These are phyloP conservation scores for Hipparchia semele DNA, from an alignment of 2,888 invertebrate genomes.

Conservation along the genomic window DNA sequence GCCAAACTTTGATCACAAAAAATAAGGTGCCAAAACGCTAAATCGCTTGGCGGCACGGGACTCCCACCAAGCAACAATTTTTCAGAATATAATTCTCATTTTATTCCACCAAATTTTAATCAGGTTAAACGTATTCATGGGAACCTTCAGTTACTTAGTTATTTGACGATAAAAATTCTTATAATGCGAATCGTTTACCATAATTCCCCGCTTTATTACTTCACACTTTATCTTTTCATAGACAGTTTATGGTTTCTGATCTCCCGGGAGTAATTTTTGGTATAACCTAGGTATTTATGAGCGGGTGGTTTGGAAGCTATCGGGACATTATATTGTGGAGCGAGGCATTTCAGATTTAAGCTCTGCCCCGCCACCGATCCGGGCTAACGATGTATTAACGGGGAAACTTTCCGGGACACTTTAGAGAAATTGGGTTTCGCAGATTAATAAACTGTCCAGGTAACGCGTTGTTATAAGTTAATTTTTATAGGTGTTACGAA, in stretches of 20 bases:
- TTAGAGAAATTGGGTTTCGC: constrained; percentile 19
- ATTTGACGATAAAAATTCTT: constrained; percentile 32
- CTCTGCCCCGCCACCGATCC: constrained; percentile 47
- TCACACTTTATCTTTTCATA: constrained; percentile 55
- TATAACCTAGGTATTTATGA: constrained; percentile 40
- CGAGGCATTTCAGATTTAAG: constrained; percentile 36
- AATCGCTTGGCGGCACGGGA: no score
- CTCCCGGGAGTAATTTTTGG: constrained; percentile 37
- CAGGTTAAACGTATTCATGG: constrained; percentile 12
- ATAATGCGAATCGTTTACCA: constrained; percentile 53
- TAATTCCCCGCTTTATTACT: constrained; percentile 63
- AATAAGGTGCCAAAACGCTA: no score
- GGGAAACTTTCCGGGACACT: constrained; percentile 58
- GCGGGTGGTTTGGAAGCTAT: constrained; percentile 40
- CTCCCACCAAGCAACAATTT: no score
- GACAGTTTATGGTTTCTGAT: constrained; percentile 40
- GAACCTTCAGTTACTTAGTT: constrained; percentile 11
- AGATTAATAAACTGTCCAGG: constrained; percentile 22
- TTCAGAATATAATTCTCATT: no score
- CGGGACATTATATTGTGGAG: constrained; percentile 37
- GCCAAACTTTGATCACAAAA: no score
- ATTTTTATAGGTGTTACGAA: not conserved
- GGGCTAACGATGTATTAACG: constrained; percentile 66
- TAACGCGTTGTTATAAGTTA: not conserved
- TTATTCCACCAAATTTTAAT: not conserved